Evolutionary conservation across 2,113 vertebrate genomes (phyloP), one percentile per base, ranked within the genome.

Genomic region (Erinaceus europaeus): DNA sequence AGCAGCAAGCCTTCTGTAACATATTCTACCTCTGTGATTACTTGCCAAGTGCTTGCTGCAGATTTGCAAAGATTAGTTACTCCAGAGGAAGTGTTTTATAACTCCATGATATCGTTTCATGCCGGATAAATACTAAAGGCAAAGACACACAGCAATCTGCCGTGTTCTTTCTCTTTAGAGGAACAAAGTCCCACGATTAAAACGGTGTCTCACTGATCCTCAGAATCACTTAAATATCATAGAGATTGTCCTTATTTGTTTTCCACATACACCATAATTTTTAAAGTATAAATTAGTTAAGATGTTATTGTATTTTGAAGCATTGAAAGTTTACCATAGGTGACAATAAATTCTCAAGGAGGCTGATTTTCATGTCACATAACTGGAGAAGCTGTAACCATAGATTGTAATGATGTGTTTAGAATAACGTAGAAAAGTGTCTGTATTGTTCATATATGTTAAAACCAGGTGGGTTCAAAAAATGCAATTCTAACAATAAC

Each of bases 211-310:
- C n/a, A 34, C 71, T 72, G 34, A 64, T 44, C 29, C 29, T 59
- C 71, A 27, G 10, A 38, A n/a, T 62, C 84, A 52, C 44, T 72
- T 53, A 57, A 84, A 53, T 46, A 52, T 29, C 42, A 38, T 18
- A 50, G 48, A 2, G 15, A 68, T 82, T 85, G 23, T 69, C 29
- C 44, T 76, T 44, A 32, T 36, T 75, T 90, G 57, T 67, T 88
- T 91, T 82, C 75, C 29, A 61, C 12, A 59, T 11, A 44, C 27
- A 53, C 15, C 7, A 11, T 42, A 68, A 44, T 90, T 90, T 65
- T 83, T 36, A n/a, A 93, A 91, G 85, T 83, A 57, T 67, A 52
- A 74, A 89, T 78, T 67, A 59, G 50, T 27, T 78, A 84, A 84
- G 74, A 69, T 61, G 55, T 87, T 91, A 79, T 87, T 62, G 90